Conservation (phyloP, 2,888 invertebrate genomes). For the Troilus luridus region DNA sequence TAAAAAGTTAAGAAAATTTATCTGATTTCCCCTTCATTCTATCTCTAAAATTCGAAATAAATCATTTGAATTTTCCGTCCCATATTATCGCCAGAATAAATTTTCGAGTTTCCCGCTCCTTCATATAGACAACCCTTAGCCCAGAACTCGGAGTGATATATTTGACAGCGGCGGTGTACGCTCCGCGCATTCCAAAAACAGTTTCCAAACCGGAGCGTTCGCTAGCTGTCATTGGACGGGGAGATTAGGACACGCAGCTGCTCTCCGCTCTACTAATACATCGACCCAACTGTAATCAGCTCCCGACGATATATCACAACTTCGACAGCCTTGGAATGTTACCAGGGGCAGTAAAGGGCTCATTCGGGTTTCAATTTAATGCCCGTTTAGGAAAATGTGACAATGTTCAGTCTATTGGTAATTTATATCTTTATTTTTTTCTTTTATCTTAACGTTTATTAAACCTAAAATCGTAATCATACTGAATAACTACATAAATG, state of each 20-base stretch:
- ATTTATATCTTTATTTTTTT: background rate
- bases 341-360: background rate
- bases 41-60: background rate
- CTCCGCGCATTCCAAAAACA: conserved; percentile 7
- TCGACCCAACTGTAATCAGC: conserved; percentile 7
- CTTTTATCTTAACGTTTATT: no score
- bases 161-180: background rate
- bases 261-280: background rate
- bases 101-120: background rate
- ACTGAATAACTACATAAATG: no score
- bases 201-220: background rate
- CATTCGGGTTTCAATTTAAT: conserved; percentile 6
- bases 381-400: background rate
- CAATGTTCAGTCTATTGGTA: background rate
- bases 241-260: conserved; percentile 11
- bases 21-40: no score
- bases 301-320: conserved; percentile 10
- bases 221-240: background rate
- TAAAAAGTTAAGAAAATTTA: no score
- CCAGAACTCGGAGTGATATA: background rate
- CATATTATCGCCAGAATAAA: background rate
- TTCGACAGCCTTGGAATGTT: conserved; percentile 6
- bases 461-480: no score
- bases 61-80: background rate
- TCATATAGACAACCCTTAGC: background rate